Evolutionary conservation across 2,888 invertebrate genomes (phyloP).

Genomic region (Melitaea athalia): DNA sequence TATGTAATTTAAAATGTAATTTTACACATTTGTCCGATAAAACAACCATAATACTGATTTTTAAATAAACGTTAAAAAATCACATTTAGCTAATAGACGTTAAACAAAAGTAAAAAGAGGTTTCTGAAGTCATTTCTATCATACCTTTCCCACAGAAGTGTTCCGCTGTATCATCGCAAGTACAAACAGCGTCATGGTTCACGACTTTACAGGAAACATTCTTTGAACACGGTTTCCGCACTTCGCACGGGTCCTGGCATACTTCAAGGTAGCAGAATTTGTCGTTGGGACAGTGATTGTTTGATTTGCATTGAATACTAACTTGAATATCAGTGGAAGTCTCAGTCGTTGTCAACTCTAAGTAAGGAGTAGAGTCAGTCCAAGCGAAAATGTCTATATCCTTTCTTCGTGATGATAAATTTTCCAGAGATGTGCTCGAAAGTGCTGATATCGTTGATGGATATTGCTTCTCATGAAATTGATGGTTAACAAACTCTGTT

Average conservation of each 20-base stretch:
- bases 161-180: conserved; percentile 83
- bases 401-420: conserved; percentile 70
- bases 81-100: conserved; percentile 12
- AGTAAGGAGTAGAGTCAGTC: conserved; percentile 65
- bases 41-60: conserved; percentile 47
- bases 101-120: conserved; percentile 11
- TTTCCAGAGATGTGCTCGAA: conserved; percentile 63
- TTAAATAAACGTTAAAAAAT: not conserved
- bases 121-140: conserved; percentile 40
- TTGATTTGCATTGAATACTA: conserved; percentile 80
- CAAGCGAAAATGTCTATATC: conserved; percentile 74
- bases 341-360: conserved; percentile 71
- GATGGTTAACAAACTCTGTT: conserved; percentile 3
- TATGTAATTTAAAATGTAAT: conserved; percentile 36
- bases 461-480: conserved; percentile 16
- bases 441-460: conserved; percentile 39
- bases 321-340: conserved; percentile 52
- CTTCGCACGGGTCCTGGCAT: conserved; percentile 85
- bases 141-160: conserved; percentile 86
- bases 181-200: conserved; percentile 84
- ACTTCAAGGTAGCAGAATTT: conserved; percentile 84
- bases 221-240: conserved; percentile 79
- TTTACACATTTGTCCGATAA: conserved; percentile 76
- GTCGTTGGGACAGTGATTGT: conserved; percentile 84
- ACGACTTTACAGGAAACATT: conserved; percentile 84